Conservation (phyloP, 1,140 invertebrate genomes). For the Drosophila athabasca region DNA sequence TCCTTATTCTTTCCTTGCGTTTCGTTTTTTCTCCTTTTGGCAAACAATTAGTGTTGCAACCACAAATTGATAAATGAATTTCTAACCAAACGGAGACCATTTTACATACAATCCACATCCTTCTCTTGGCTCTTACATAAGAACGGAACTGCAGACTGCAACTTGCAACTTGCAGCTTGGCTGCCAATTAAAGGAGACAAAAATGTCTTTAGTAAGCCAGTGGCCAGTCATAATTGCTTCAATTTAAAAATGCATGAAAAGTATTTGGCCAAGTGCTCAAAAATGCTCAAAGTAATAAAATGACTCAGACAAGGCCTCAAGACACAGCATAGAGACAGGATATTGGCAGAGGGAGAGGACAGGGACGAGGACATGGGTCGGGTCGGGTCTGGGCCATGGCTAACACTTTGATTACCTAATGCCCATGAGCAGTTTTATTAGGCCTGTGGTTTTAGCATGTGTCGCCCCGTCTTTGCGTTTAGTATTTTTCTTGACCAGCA, state of each 20-base stretch:
- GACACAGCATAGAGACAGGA: conserved; percentile 14
- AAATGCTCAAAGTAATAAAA: conserved; percentile 78
- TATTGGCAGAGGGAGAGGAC: not conserved
- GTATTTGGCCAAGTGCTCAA: conserved; percentile 57
- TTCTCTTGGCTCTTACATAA: conserved; percentile 19
- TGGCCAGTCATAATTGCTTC: conserved; percentile 61
- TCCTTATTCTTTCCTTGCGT: not conserved
- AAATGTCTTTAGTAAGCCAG: conserved; percentile 43
- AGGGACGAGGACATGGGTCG: conserved; percentile 1
- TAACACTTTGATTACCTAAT: conserved; percentile 66
- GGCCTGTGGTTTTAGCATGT: conserved; percentile 53
- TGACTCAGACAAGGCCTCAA: conserved; percentile 51
- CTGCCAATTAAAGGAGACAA: conserved; percentile 66
- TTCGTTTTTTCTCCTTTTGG: conserved; percentile 19
- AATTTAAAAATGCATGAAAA: conserved; percentile 78
- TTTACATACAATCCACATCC: conserved; percentile 49
- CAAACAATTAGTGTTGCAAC: conserved; percentile 60
- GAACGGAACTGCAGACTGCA: conserved; percentile 3
- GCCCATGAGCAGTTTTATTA: conserved; percentile 66
- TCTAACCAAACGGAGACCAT: conserved; percentile 36
- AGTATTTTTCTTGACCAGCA: conserved; percentile 48
- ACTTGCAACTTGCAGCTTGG: conserved; percentile 19
- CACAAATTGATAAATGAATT: conserved; percentile 76
- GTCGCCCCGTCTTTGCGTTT: conserved; percentile 10
- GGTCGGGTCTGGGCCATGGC: conserved; percentile 10